These are phyloP conservation scores for Bos javanicus DNA, from an alignment of 2,113 vertebrate genomes.

Conservation along the genomic window DNA sequence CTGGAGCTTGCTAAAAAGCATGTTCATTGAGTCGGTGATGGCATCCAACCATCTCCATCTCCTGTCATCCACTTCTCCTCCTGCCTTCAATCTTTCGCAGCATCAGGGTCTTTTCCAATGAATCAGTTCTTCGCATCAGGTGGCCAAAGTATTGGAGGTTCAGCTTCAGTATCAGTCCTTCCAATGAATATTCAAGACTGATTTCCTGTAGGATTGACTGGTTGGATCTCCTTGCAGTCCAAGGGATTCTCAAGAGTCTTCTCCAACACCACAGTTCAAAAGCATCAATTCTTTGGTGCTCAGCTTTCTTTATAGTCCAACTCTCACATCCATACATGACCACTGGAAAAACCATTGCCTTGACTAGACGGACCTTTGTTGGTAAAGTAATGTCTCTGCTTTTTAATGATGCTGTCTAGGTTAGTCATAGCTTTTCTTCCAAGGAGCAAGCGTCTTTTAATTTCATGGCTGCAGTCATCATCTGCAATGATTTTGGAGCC, in stretches of 20 bases:
- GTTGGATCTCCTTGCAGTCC: neutral
- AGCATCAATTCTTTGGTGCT: rapidly evolving
- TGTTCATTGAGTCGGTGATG: neutral
- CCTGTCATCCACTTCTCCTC: neutral
- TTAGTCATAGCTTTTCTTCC: neutral
- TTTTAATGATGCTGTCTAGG: neutral
- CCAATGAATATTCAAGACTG: neutral
- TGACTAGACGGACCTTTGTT: neutral
- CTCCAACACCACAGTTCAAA: neutral
- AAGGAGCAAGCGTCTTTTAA: neutral
- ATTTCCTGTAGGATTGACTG: neutral
- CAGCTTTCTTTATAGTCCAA: neutral
- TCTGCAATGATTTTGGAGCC: neutral
- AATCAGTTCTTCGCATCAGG: rapidly evolving
- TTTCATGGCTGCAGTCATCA: neutral
- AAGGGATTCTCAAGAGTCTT: neutral
- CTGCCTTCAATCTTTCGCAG: neutral
- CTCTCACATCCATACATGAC: neutral
- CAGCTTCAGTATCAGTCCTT: neutral
- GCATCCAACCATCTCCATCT: neutral
- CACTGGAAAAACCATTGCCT: neutral
- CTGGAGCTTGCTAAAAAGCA: neutral
- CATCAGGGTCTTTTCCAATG: neutral
- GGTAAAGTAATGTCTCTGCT: neutral
- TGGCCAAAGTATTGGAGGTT: neutral